Conservation (phyloP, 2,113 vertebrate genomes). For the Chrysemys picta region DNA sequence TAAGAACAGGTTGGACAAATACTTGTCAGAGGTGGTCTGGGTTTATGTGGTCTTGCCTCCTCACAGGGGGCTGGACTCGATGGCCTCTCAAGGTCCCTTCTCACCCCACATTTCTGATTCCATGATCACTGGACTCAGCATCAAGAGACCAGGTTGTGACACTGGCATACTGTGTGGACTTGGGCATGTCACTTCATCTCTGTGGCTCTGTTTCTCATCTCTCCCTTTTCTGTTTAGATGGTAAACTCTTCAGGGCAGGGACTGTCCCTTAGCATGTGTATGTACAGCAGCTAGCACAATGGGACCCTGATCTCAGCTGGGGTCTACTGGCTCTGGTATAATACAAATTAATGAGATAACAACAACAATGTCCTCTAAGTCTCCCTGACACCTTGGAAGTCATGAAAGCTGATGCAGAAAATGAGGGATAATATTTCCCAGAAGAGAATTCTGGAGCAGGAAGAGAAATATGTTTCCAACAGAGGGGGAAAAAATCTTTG, state of each 20-base stretch:
- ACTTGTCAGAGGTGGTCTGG: no score
- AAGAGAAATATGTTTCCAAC: conserved; percentile 2
- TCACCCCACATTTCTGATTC: not conserved
- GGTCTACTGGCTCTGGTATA: not conserved
- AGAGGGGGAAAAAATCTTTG: conserved; percentile 24
- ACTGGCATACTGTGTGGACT: rapidly evolving
- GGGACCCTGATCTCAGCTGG: not conserved
- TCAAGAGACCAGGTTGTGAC: not conserved
- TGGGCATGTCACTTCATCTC: rapidly evolving
- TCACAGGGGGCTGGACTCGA: not conserved
- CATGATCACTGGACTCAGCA: not conserved
- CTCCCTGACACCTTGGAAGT: not conserved
- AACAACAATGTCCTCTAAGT: not conserved
- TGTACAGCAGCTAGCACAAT: not conserved
- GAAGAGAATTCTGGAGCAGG: not conserved
- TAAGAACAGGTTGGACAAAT: not conserved
- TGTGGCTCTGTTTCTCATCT: not conserved
- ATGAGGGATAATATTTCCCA: not conserved
- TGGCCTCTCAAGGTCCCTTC: not conserved
- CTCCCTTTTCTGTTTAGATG: not conserved
- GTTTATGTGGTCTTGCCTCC: not conserved
- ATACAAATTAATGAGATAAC: not conserved
- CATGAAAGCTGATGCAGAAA: not conserved
- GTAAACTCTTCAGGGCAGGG: not conserved
- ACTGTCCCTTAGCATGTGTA: not conserved